phyloP scores from a whole-genome alignment of 2,888 invertebrate genomes.

The Cylindroiulus punctatus region DNA sequence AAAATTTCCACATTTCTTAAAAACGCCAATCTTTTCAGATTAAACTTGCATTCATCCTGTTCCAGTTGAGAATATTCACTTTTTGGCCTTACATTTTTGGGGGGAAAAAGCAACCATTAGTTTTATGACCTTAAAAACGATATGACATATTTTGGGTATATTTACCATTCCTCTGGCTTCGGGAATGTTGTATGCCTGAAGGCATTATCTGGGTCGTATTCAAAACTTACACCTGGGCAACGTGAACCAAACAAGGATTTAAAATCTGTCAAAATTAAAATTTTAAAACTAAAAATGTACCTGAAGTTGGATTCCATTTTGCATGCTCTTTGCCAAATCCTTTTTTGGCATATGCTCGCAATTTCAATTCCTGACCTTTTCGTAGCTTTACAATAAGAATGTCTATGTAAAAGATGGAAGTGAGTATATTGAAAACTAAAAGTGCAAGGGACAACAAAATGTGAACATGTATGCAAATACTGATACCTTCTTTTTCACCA shows the following conservation, averaged over 20 bases:
- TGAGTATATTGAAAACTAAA: not conserved
- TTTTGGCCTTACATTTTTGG: slow-evolving; percentile 76
- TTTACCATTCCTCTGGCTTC: slow-evolving; percentile 93
- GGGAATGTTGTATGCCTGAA: slow-evolving; percentile 95
- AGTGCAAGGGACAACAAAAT: slow-evolving; percentile 33
- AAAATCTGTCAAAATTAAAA: not conserved
- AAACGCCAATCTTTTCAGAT: not conserved
- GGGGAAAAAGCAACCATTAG: not conserved
- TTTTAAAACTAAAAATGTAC: not conserved
- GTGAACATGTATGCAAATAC: slow-evolving; percentile 56
- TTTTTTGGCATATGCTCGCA: slow-evolving; percentile 96
- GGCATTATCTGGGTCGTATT: slow-evolving; percentile 98
- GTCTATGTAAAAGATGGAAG: slow-evolving; percentile 65
- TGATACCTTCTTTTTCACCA: slow-evolving; percentile 91
- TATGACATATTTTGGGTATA: not conserved
- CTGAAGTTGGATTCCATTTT: slow-evolving; percentile 98
- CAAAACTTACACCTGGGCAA: slow-evolving; percentile 88
- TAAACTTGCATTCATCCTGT: slow-evolving; percentile 81
- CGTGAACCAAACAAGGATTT: not conserved
- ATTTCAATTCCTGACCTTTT: slow-evolving; percentile 90
- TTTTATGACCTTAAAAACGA: not conserved
- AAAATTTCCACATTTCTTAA: slow-evolving; percentile 59
- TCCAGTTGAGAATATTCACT: slow-evolving; percentile 95
- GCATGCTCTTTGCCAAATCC: slow-evolving; percentile 98
- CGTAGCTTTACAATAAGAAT: slow-evolving; percentile 78